Evolutionary conservation across 2,797 vertebrate species (phyloP), one percentile per base, ranked within the genome.

Genomic region (Peromyscus attwateri): DNA sequence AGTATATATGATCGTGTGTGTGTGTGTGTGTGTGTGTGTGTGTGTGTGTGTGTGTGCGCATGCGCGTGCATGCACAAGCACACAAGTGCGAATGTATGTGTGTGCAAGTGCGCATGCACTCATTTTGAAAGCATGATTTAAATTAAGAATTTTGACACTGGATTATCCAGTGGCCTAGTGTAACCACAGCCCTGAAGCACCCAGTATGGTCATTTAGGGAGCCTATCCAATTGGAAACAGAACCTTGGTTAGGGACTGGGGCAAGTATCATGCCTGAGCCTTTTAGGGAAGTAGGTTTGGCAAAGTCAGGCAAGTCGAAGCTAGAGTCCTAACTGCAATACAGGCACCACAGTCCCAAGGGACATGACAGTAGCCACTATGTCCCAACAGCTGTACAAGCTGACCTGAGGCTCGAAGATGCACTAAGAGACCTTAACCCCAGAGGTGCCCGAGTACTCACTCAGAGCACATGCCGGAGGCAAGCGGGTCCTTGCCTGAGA

Each of bases 221-320:
- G 21, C 11, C 64, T 12, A 55, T 46, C 25, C 25, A 49, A 1
- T 1, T 76, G 40, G 71, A 75, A 89, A 89, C 0, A 52, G 66
- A 96, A 34, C 21, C 6, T 37, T 31, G 27, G 60, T 6, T 40
- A 34, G 55, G 60, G 49, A 68, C 11, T 46, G 3, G 19, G 46
- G 16, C 19, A 49, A 83, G 29, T 11, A 55, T 81, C 55, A 29
- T 16, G 49, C 21, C 73, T 64, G 60, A 46, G 52, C 57, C 81
- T 92, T 92, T 64, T 46, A 83, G 43, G 62, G 77, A 94, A 31
- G 55, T 52, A 49, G 66, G 66, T 46, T 52, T 10, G 46, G 46
- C 84, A 71, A 70, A n/a, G n/a, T 17, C 1, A 34, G 49, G 66
- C 29, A 81, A 75, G 57, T n/a, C 43, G 6, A 37, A 43, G 31